Percentiles rank a stretch among this genome's conserved stretches.
Conservation (phyloP, 2,113 vertebrate species). For the Prunella fulvescens region DNA sequence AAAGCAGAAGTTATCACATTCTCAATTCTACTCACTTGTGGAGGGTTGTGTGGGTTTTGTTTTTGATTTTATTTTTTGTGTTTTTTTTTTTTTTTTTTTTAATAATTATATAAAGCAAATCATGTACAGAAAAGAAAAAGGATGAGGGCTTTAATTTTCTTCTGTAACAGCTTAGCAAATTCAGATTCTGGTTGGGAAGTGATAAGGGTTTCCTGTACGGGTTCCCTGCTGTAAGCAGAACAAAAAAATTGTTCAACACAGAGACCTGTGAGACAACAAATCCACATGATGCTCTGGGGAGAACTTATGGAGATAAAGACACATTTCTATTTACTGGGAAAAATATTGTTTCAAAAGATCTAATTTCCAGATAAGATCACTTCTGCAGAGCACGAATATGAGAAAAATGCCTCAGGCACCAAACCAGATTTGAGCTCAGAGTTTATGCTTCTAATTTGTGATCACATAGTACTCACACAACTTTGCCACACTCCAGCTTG, state of each 20-base stretch:
- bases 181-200: not conserved
- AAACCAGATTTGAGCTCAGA: not conserved
- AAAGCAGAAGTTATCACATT: not conserved
- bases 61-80: rapidly evolving
- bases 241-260: not conserved
- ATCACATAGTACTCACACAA: not conserved
- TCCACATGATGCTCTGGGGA: not conserved
- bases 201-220: not conserved
- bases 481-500: not conserved
- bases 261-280: not conserved
- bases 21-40: not conserved
- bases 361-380: not conserved
- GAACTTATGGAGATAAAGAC: not conserved
- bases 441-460: not conserved
- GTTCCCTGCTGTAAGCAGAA: not conserved
- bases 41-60: not conserved
- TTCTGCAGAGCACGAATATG: not conserved
- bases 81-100: not conserved
- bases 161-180: not conserved
- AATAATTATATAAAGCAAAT: not conserved
- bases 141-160: not conserved
- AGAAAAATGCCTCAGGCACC: not conserved
- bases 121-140: not conserved
- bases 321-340: not conserved
- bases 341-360: not conserved